Evolutionary conservation across 2,797 vertebrate genomes (phyloP).

Genomic region (Gadopsis marmoratus): DNA sequence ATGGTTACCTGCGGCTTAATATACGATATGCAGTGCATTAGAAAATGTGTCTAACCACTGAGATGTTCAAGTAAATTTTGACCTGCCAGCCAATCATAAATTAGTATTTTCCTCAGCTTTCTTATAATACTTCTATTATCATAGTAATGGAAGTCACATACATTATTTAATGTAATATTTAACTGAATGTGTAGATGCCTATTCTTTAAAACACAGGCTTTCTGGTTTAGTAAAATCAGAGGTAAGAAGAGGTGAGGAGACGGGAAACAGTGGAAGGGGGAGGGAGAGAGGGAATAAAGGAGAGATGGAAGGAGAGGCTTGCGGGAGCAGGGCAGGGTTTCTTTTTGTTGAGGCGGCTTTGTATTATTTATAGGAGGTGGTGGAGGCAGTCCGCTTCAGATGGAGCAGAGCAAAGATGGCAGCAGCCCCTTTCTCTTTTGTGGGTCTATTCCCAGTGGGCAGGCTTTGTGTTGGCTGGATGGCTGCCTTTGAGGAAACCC

Average conservation of each 20-base stretch:
- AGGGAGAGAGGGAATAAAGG: slow-evolving; percentile 14
- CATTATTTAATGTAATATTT: slow-evolving; percentile 4
- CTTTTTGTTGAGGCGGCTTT: slow-evolving; percentile 71
- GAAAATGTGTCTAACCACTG: not conserved
- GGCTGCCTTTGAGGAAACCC: slow-evolving; percentile 77
- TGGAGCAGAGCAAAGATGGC: slow-evolving; percentile 63
- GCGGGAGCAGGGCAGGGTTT: slow-evolving; percentile 57
- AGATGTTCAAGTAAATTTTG: not conserved
- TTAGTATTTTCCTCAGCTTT: not conserved
- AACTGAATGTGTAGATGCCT: not conserved
- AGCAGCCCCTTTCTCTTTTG: slow-evolving; percentile 75
- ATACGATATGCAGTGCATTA: not conserved
- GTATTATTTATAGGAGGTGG: slow-evolving; percentile 82
- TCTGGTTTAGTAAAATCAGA: slow-evolving; percentile 29
- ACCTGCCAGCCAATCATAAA: not conserved
- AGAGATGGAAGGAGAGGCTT: slow-evolving; percentile 54
- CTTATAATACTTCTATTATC: not conserved
- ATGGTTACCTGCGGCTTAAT: slow-evolving; percentile 1
- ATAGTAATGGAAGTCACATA: not conserved
- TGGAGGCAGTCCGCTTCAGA: slow-evolving; percentile 75
- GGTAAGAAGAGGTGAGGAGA: slow-evolving; percentile 29
- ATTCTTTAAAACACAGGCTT: not conserved
- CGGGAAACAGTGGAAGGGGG: slow-evolving; percentile 1
- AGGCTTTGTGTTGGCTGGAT: slow-evolving; percentile 80
- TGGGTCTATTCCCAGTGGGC: slow-evolving; percentile 81